phyloP scores from a whole-genome alignment of 2,797 vertebrate genomes.

The Clarias platycephalus region DNA sequence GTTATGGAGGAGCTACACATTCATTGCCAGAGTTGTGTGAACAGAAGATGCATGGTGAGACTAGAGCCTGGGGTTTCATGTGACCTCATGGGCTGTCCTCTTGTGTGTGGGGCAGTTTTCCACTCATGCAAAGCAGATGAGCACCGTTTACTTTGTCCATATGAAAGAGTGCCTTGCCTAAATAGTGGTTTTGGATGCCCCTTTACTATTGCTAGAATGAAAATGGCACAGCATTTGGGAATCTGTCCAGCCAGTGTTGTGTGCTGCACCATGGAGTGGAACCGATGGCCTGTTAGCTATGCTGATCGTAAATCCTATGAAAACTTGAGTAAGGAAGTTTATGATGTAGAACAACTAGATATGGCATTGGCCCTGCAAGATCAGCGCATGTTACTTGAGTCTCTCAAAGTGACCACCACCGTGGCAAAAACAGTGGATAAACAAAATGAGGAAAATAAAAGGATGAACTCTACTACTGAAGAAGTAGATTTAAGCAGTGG shows the following conservation, averaged over 20 bases:
- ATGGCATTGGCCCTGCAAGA: conserved; percentile 98
- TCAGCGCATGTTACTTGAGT: conserved; percentile 96
- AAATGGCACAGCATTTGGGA: conserved; percentile 91
- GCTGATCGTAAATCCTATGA: conserved; percentile 95
- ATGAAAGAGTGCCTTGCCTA: conserved; percentile 91
- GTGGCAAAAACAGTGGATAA: conserved; percentile 84
- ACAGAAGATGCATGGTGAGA: conserved; percentile 93
- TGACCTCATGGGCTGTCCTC: conserved; percentile 89
- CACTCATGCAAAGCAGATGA: conserved; percentile 92
- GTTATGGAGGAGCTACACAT: conserved; percentile 87
- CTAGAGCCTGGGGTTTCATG: conserved; percentile 88
- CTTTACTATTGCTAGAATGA: conserved; percentile 84
- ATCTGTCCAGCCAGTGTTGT: conserved; percentile 94
- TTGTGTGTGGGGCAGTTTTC: conserved; percentile 95
- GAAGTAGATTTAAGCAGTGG: conserved; percentile 67
- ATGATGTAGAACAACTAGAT: conserved; percentile 95
- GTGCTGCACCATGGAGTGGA: conserved; percentile 99
- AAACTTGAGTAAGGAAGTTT: conserved; percentile 93
- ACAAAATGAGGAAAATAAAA: conserved; percentile 72
- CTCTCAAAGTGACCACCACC: conserved; percentile 91
- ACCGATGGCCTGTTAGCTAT: conserved; percentile 98
- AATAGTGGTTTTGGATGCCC: conserved; percentile 94
- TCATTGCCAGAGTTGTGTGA: conserved; percentile 95
- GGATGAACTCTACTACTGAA: conserved; percentile 66
- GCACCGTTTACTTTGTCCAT: conserved; percentile 90